These are phyloP conservation scores for Zaprionus lineosus DNA, from an alignment of 2,888 invertebrate species.

Conservation along the genomic window DNA sequence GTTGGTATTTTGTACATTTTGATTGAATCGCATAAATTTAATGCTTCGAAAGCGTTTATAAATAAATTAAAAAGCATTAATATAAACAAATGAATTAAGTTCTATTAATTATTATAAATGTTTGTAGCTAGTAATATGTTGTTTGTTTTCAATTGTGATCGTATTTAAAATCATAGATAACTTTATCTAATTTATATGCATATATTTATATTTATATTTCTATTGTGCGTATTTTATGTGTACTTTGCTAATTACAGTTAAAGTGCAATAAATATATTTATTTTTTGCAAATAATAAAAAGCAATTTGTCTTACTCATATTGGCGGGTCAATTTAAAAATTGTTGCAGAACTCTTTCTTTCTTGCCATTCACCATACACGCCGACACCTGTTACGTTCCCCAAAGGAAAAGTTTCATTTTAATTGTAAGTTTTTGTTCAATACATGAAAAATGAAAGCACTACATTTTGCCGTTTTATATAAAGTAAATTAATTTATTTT, in stretches of 20 bases:
- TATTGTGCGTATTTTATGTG: constrained; percentile 66
- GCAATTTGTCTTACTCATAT: background rate
- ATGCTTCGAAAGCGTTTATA: constrained; percentile 71
- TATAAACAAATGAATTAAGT: constrained; percentile 34
- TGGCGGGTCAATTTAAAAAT: background rate
- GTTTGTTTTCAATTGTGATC: constrained; percentile 65
- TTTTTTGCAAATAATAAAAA: constrained; percentile 43
- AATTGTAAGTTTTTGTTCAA: background rate
- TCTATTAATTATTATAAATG: constrained; percentile 43
- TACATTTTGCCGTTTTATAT: constrained; percentile 54
- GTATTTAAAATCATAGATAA: constrained; percentile 55
- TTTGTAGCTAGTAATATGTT: constrained; percentile 54
- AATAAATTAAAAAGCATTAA: constrained; percentile 24
- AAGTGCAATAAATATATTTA: constrained; percentile 71
- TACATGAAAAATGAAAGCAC: constrained; percentile 21
- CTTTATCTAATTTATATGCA: constrained; percentile 46
- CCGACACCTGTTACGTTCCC: background rate
- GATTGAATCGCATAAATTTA: constrained; percentile 67
- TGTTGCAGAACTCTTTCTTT: constrained; percentile 11
- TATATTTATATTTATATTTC: constrained; percentile 63
- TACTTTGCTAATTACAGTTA: constrained; percentile 44
- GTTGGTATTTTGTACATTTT: constrained; percentile 68
- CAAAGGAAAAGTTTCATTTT: background rate
- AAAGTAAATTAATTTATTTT: constrained; percentile 76
- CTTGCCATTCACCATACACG: constrained; percentile 25